Evolutionary conservation across 2,797 vertebrate genomes (phyloP), one percentile per base, ranked within the genome.

Genomic region (Platyrinchus mystaceus): DNA sequence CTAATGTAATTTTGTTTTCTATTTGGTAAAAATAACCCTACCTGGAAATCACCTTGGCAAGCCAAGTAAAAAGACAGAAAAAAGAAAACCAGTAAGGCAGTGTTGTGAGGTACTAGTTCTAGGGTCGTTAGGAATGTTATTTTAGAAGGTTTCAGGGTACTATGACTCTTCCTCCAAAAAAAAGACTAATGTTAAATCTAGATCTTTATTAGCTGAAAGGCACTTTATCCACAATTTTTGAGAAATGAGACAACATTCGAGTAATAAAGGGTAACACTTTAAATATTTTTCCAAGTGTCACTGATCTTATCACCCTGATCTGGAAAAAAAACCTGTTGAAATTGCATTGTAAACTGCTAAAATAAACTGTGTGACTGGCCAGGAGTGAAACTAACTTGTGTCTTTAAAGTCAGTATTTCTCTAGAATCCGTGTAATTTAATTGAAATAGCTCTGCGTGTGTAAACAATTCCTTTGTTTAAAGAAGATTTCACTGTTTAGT

Each of bases 401-500:
- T 96, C 97, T 98, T 96, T 96, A 97, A 97, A 96, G 96, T 97
- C 97, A 96, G 95, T 96, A 96, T 97, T 97, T 98, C 96, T 97
- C 92, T 81, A 85, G 97, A 97, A 98, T 98, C 96, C 67, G 91
- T 97, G 95, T 98, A 96, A 98, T 98, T 98, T 98, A 98, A 98
- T 98, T 98, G 97, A 98, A 98, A 98, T 97, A 96, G 97, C 96
- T 97, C 97, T 97, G 96, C 96, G 53, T 98, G 95, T 98, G 98
- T 98, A 98, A 98, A 98, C 98, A 96, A 95, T 78, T 95, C 96
- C 96, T 97, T 97, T 98, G 98, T 98, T 98, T 98, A 98, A 98
- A 98, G 97, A 98, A 98, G 98, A 98, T 98, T 98, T 97, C 97
- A 95, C 92, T 98, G 97, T 98, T 98, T 98, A 98, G 97, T 97